Conservation (phyloP, 2,888 invertebrate genomes). For the Alloscopus bannaensis region DNA sequence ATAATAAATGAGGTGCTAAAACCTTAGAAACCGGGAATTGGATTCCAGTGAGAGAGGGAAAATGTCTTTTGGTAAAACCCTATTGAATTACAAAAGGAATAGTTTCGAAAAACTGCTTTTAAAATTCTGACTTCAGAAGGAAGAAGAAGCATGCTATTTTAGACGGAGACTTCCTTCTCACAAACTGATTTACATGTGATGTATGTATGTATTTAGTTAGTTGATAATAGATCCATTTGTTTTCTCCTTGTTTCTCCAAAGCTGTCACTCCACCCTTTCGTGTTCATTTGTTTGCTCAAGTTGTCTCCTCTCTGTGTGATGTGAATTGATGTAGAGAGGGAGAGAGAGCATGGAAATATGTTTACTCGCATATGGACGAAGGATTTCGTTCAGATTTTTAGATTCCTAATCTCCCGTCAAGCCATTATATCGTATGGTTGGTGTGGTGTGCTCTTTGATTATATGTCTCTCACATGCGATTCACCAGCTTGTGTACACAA, state of each 20-base stretch:
- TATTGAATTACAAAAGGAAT: no score
- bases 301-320: conserved; percentile 33
- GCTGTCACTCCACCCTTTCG: conserved; percentile 67
- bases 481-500: background rate
- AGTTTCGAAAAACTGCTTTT: no score
- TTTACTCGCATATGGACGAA: no score
- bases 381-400: conserved; percentile 22
- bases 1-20: no score
- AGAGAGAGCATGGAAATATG: no score
- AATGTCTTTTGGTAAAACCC: no score
- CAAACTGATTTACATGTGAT: conserved; percentile 45
- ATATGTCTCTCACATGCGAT: background rate
- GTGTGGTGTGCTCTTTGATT: background rate
- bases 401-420: conserved; percentile 39
- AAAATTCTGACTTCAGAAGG: no score
- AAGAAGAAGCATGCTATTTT: no score
- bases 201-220: conserved; percentile 45
- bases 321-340: conserved; percentile 1
- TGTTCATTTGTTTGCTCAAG: conserved; percentile 48
- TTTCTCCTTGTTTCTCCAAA: conserved; percentile 65
- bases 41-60: no score
- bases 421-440: background rate
- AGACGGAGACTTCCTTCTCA: conserved; percentile 9
- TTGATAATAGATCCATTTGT: conserved; percentile 71
- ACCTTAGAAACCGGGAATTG: no score